A percentile compares a stretch with the other conserved stretches of the same genome.
phyloP scores from a whole-genome alignment of 2,113 vertebrate genomes.

The Aplodontia rufa region DNA sequence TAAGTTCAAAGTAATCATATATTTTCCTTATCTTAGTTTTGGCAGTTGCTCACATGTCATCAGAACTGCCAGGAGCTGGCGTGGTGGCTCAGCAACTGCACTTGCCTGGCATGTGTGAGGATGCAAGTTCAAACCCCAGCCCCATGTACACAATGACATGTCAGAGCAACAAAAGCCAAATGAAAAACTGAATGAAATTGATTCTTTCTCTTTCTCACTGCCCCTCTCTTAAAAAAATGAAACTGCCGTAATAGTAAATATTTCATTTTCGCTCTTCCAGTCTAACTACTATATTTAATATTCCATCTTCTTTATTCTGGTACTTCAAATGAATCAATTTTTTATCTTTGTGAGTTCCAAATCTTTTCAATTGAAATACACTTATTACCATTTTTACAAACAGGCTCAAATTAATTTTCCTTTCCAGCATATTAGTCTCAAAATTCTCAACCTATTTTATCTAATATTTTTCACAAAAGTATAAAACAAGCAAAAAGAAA shows the following conservation, averaged over 20 bases:
- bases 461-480: not conserved
- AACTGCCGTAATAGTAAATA: too few relatives aligned
- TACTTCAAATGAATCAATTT: not conserved
- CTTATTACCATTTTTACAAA: not conserved
- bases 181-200: too few relatives aligned
- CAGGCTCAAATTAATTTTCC: not conserved
- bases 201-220: too few relatives aligned
- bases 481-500: not conserved
- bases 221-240: too few relatives aligned
- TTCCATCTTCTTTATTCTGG: not conserved
- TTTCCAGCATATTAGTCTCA: not conserved
- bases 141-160: too few relatives aligned
- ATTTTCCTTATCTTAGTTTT: too few relatives aligned
- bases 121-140: too few relatives aligned
- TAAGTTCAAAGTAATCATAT: not conserved
- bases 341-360: not conserved
- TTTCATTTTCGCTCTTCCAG: not conserved
- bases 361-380: not conserved
- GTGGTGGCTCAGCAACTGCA: too few relatives aligned
- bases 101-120: too few relatives aligned
- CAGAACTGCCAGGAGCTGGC: too few relatives aligned
- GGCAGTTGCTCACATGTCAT: not conserved
- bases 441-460: not conserved
- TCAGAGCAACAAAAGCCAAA: too few relatives aligned
- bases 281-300: not conserved